Evolutionary conservation across 2,113 vertebrate species (phyloP).

Genomic region (Oreotragus oreotragus): DNA sequence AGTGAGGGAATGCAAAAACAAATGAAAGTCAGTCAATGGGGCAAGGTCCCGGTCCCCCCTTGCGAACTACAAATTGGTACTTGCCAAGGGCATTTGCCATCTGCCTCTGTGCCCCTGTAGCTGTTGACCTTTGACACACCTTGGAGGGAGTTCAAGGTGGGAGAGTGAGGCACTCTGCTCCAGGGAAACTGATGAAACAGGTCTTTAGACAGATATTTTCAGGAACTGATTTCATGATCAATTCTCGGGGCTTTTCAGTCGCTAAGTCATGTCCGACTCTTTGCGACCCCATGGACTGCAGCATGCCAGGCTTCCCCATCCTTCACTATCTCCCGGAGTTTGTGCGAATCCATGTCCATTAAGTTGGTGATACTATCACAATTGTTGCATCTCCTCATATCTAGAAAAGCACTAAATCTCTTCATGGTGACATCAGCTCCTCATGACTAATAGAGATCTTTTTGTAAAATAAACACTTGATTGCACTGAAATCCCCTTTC

Average conservation of each 20-base stretch:
- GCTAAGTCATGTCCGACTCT: background rate
- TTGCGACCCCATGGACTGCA: background rate
- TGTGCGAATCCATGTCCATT: background rate
- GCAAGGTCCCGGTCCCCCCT: background rate
- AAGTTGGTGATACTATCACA: background rate
- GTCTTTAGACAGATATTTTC: background rate
- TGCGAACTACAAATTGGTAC: background rate
- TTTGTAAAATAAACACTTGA: background rate
- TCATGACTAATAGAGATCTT: background rate
- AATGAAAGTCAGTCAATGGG: background rate
- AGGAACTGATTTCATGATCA: background rate
- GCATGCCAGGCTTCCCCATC: background rate
- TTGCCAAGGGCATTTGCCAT: background rate
- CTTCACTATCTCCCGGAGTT: background rate
- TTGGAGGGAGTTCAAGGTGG: background rate
- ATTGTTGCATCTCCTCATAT: background rate
- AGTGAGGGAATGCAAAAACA: background rate
- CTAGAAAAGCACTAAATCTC: background rate
- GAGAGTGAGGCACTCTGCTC: background rate
- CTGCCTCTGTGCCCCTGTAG: background rate
- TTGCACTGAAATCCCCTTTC: background rate
- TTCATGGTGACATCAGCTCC: background rate
- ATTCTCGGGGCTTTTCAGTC: background rate
- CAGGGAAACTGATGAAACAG: background rate
- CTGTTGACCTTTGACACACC: background rate